Evolutionary conservation across 2,797 vertebrate genomes (phyloP), one percentile per base, ranked within the genome.

Genomic region (Poecilia wingei): DNA sequence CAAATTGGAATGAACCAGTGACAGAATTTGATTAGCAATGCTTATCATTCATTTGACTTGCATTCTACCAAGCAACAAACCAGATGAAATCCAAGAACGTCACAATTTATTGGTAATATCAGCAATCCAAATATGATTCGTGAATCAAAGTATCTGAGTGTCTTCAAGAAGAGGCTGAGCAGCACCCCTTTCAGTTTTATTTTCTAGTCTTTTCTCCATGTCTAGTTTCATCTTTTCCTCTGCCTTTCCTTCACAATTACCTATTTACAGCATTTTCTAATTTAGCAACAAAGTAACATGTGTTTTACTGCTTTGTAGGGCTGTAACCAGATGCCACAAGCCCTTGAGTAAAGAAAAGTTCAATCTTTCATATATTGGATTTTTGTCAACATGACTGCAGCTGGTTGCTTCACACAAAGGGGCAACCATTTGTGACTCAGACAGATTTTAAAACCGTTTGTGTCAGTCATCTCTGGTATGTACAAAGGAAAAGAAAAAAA

Each of bases 61-160:
- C 77, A 83, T 84, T 85, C 85, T 77, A 91, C 81, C 73, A 84
- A 72, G 81, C 83, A 75, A 89, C 81, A 84, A 78, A 83, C 64
- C 86, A 89, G 87, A 86, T 91, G 84, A 89, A 93, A 89, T 92
- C 82, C 80, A 92, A 80, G 70, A 79, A 80, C 88, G 80, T 81
- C 84, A 86, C 59, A 36, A 82, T 87, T 87, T 82, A 89, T 81
- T 53, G 43, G 64, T 86, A 81, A 89, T 82, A 74, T 82, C n/a
- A 84, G 31, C 79, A 82, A 85, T 45, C 75, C 78, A 66, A 57
- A 53, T 85, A 89, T 92, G 88, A 88, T 66, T 91, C 73, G 82
- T 68, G 75, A 84, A 79, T 87, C 80, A 90, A 82, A 49, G 79
- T 82, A 82, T 75, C 83, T 89, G 88, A 57, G 76, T 78, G 81